A percentile compares a stretch with the other conserved stretches of the same genome.
Evolutionary conservation across 2,888 invertebrate genomes (phyloP).

Genomic region (Pollenia amentaria): DNA sequence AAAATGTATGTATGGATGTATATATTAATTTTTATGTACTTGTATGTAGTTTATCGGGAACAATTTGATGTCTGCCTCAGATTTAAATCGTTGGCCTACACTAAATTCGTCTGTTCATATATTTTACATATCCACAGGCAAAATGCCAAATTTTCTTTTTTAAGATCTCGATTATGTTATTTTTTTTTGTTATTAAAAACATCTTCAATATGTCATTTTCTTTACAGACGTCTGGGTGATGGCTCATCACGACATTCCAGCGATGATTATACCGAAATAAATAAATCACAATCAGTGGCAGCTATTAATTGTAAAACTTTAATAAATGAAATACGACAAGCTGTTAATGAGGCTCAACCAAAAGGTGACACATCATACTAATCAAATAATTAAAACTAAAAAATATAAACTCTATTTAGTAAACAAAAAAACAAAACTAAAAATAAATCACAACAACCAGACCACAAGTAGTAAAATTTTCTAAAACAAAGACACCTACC

Average conservation of each 20-base stretch:
- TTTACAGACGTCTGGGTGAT: conserved; percentile 83
- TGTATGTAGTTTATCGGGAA: too few species aligned
- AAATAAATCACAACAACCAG: conserved; percentile 63
- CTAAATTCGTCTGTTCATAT: too few species aligned
- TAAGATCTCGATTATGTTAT: background rate
- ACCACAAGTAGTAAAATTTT: conserved; percentile 65
- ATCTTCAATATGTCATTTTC: background rate
- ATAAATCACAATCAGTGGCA: conserved; percentile 87
- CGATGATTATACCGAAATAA: conserved; percentile 87
- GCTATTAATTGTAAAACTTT: conserved; percentile 92
- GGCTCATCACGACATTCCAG: conserved; percentile 87
- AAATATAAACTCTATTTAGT: conserved; percentile 50
- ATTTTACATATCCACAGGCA: too few species aligned
- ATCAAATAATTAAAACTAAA: conserved; percentile 71
- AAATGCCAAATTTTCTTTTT: background rate
- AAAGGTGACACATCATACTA: conserved; percentile 87
- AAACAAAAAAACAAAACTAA: conserved; percentile 49
- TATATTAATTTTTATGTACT: too few species aligned
- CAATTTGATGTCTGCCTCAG: too few species aligned
- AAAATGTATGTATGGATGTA: too few species aligned
- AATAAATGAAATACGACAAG: conserved; percentile 94
- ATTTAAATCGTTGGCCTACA: too few species aligned
- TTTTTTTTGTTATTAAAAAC: background rate
- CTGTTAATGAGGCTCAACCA: conserved; percentile 94
- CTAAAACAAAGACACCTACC: conserved; percentile 21